phyloP scores from a whole-genome alignment of 1,140 invertebrate genomes.

The Teleopsis dalmanni region DNA sequence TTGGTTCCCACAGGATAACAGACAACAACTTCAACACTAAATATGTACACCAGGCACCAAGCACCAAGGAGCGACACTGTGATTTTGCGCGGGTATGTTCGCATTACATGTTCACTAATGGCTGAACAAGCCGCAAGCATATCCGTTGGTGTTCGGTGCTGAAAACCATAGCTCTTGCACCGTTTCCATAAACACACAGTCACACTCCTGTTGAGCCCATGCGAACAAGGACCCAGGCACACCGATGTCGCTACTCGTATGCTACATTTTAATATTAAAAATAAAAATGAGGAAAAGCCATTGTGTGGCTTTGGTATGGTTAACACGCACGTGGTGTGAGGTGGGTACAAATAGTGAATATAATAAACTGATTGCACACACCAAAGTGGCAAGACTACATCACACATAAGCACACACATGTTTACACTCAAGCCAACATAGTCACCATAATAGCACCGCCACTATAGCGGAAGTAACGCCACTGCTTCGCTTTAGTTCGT shows the following conservation, averaged over 20 bases:
- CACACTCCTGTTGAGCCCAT: no score
- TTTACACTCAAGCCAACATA: no score
- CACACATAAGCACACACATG: not conserved
- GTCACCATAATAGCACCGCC: no score
- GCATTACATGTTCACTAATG: conserved; percentile 38
- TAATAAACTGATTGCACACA: conserved; percentile 16
- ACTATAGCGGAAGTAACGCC: no score
- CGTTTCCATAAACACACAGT: not conserved
- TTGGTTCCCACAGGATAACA: conserved; percentile 3
- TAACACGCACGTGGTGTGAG: no score
- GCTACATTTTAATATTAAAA: no score
- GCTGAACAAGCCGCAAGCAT: conserved; percentile 41
- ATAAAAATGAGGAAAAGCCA: no score
- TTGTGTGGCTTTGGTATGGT: no score
- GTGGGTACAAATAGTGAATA: not conserved
- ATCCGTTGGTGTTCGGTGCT: conserved; percentile 8
- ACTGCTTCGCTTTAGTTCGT: no score
- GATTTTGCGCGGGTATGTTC: not conserved
- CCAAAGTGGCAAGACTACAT: conserved; percentile 9
- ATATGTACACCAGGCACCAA: conserved; percentile 31
- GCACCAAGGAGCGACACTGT: conserved; percentile 13
- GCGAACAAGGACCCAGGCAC: no score
- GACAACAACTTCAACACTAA: not conserved
- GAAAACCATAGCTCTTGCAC: not conserved
- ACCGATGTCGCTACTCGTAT: no score